Evolutionary conservation across 2,113 vertebrate genomes (phyloP).

Genomic region (Charina bottae): DNA sequence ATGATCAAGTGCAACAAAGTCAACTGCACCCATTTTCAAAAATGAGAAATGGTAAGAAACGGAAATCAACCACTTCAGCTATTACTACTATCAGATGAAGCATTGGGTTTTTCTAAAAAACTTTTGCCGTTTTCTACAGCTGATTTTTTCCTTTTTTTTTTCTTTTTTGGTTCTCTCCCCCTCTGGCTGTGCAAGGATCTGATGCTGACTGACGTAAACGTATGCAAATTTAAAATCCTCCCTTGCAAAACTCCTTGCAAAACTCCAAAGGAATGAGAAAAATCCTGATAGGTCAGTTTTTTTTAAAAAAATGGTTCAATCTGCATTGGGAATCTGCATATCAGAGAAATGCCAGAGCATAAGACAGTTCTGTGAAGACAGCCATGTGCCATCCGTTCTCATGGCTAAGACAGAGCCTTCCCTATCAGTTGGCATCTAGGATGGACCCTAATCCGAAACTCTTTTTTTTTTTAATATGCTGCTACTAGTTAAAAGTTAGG

Average conservation of each 20-base stretch:
- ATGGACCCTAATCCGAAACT: neutral
- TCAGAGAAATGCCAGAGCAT: neutral
- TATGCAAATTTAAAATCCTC: neutral
- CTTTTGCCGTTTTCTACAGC: slow-evolving; percentile 7
- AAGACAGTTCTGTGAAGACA: neutral
- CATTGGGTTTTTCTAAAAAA: neutral
- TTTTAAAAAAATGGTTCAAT: neutral
- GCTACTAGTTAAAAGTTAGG: neutral
- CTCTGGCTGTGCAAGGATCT: neutral
- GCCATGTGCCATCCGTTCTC: neutral
- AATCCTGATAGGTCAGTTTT: neutral
- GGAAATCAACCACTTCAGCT: neutral
- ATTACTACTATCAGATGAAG: neutral
- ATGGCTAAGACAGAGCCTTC: neutral
- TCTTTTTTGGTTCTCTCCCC: too few species aligned
- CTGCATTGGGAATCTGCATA: neutral
- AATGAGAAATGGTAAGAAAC: neutral
- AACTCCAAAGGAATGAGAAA: neutral
- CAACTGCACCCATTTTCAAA: neutral
- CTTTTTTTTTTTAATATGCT: neutral
- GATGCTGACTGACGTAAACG: neutral
- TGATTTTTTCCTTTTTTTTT: neutral
- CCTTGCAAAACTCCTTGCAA: neutral
- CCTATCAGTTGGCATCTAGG: neutral
- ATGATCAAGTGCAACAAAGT: neutral